phyloP scores from a whole-genome alignment of 1,140 invertebrate species.

The Saxidomus purpurata region DNA sequence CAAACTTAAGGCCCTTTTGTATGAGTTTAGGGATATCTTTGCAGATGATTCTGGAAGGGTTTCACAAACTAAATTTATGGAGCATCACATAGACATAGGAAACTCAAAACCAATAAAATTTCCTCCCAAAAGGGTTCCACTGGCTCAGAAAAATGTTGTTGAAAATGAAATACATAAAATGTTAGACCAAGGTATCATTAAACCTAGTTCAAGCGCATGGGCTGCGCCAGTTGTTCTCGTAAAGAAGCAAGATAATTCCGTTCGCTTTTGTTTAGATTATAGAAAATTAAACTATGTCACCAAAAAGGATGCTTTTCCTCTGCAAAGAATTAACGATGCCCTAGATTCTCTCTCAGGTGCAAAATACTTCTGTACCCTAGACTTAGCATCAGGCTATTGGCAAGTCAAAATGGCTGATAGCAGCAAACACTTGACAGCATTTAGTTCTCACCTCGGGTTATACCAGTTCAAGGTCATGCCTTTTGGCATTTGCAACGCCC shows the following conservation, averaged over 20 bases:
- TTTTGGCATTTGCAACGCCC: conserved; percentile 73
- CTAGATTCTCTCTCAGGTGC: conserved; percentile 34
- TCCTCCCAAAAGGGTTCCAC: conserved; percentile 27
- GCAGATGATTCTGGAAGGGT: not conserved
- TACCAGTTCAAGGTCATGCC: conserved; percentile 79
- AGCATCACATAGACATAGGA: conserved; percentile 57
- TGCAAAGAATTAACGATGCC: not conserved
- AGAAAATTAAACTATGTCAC: not conserved
- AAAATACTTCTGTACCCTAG: conserved; percentile 60
- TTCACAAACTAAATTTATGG: conserved; percentile 6
- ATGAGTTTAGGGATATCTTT: conserved; percentile 35
- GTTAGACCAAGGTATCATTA: conserved; percentile 54
- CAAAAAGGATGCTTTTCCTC: too few relatives aligned
- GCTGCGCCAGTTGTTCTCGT: conserved; percentile 69
- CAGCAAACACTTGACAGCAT: conserved; percentile 82
- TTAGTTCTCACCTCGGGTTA: conserved; percentile 50
- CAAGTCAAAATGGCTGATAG: conserved; percentile 14
- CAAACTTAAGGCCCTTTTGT: not conserved
- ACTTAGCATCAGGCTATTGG: conserved; percentile 32
- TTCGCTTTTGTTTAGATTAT: not conserved
- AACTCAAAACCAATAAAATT: conserved; percentile 48
- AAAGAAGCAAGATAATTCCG: not conserved
- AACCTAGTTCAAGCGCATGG: too few relatives aligned
- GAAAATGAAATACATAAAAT: conserved; percentile 62
- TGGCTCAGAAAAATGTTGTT: conserved; percentile 7